Conservation (phyloP, 2,113 vertebrate species). For the Galemys pyrenaicus region DNA sequence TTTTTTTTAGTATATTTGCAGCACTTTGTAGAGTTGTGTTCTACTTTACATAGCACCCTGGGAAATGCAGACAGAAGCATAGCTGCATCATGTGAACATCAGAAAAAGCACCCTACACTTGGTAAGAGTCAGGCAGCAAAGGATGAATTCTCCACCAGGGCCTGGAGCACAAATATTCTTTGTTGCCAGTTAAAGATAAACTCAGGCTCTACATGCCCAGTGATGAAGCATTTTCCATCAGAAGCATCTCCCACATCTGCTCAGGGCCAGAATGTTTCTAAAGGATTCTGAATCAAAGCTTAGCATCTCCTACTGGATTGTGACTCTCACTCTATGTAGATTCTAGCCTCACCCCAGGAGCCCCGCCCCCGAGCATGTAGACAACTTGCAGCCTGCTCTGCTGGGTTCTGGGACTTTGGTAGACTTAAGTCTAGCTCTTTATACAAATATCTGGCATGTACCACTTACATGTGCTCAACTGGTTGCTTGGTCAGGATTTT, state of each 20-base stretch:
- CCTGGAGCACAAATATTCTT: not conserved
- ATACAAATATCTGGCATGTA: not conserved
- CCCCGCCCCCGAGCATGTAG: too few relatives aligned
- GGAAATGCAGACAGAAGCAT: not conserved
- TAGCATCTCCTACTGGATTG: not conserved
- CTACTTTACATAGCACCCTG: not conserved
- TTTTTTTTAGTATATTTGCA: not conserved
- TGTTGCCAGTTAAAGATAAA: too few relatives aligned
- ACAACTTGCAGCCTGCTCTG: rapidly evolving
- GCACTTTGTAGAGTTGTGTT: not conserved
- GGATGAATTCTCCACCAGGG: not conserved
- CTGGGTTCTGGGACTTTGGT: not conserved
- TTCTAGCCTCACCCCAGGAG: not conserved
- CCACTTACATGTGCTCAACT: not conserved
- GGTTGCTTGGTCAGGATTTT: not conserved
- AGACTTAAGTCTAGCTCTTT: not conserved
- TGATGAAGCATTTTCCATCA: not conserved
- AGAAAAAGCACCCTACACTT: not conserved
- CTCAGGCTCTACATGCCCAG: not conserved
- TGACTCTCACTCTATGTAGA: not conserved
- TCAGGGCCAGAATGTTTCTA: not conserved
- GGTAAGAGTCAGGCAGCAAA: not conserved
- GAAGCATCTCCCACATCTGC: not conserved
- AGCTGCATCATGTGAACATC: not conserved
- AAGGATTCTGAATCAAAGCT: not conserved